A percentile compares a stretch with the other conserved stretches of the same genome.
These are phyloP conservation scores for Pedionomus torquatus DNA, from an alignment of 2,113 vertebrate genomes.

Conservation along the genomic window DNA sequence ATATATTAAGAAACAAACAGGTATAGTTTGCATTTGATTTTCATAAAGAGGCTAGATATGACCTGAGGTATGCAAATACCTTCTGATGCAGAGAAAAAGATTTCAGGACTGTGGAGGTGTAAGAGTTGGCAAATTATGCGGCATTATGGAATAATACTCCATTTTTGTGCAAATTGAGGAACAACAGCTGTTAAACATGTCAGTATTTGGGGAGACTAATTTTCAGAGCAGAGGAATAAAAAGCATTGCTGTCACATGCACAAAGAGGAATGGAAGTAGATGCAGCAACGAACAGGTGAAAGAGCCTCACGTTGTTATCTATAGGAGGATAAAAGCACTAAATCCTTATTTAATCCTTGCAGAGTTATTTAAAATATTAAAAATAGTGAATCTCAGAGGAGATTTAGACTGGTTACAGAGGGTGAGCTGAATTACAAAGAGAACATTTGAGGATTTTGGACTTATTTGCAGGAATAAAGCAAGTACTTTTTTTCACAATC, in stretches of 20 bases:
- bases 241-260: background rate
- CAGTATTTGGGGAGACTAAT: constrained; percentile 21
- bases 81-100: constrained; percentile 15
- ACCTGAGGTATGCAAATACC: constrained; percentile 14
- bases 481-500: background rate
- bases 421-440: constrained; percentile 28
- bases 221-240: constrained; percentile 35
- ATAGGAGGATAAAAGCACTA: constrained; percentile 30
- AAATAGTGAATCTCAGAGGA: constrained; percentile 22
- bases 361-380: constrained; percentile 63
- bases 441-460: background rate
- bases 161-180: constrained; percentile 39
- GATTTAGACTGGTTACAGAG: constrained; percentile 23
- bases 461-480: background rate
- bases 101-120: background rate
- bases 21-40: background rate
- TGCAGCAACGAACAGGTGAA: background rate
- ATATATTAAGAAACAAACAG: background rate
- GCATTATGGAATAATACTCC: constrained; percentile 14
- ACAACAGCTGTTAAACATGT: constrained; percentile 19
- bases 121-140: background rate
- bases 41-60: background rate
- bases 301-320: background rate
- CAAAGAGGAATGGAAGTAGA: background rate
- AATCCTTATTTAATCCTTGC: constrained; percentile 60